Evolutionary conservation across 2,797 vertebrate species (phyloP).

Genomic region (Scleropages formosus): DNA sequence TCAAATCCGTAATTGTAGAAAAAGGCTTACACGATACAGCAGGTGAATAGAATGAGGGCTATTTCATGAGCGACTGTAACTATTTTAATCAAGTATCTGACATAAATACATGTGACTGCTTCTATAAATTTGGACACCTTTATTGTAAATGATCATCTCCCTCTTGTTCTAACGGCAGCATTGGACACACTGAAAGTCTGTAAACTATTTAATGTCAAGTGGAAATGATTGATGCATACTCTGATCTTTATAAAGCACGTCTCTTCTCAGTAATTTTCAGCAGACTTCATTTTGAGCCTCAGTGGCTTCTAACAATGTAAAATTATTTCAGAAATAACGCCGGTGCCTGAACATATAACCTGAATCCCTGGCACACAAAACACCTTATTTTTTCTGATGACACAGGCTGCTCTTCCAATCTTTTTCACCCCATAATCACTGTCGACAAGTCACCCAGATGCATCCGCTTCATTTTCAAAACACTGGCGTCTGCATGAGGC

Average conservation of each 20-base stretch:
- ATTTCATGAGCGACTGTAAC: slow-evolving; percentile 23
- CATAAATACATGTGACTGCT: not conserved
- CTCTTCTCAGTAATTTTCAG: slow-evolving; percentile 10
- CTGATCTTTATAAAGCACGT: slow-evolving; percentile 5
- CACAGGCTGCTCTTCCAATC: slow-evolving; percentile 10
- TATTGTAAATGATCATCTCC: not conserved
- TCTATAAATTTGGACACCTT: slow-evolving; percentile 18
- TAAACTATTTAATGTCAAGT: slow-evolving; percentile 1
- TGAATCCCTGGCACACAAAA: too few species aligned
- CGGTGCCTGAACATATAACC: not conserved
- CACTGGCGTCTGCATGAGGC: not conserved
- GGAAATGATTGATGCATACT: slow-evolving; percentile 15
- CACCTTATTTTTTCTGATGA: not conserved
- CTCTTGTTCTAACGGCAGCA: not conserved
- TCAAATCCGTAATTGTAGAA: not conserved
- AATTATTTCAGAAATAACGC: slow-evolving; percentile 1
- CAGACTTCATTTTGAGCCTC: not conserved
- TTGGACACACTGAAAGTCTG: slow-evolving; percentile 8
- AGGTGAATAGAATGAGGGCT: not conserved
- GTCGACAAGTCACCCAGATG: slow-evolving; percentile 8
- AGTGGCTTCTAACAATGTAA: not conserved
- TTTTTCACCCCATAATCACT: slow-evolving; percentile 3
- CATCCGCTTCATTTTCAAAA: slow-evolving; percentile 20
- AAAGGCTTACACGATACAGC: slow-evolving; percentile 3
- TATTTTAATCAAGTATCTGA: slow-evolving; percentile 25